These are phyloP conservation scores for Andrena trimmerana DNA, from an alignment of 2,888 invertebrate species.

Conservation along the genomic window DNA sequence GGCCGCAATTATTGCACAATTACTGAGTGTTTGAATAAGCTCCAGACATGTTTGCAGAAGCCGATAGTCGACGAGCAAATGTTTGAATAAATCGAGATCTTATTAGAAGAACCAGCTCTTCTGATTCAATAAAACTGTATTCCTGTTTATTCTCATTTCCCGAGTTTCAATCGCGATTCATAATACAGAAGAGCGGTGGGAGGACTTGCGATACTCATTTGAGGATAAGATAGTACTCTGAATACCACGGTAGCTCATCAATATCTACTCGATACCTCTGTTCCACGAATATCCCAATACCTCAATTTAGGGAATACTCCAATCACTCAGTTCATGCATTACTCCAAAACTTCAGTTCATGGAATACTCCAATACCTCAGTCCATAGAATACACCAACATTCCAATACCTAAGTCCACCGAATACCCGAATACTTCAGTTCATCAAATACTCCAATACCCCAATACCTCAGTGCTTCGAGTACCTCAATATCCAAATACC, in stretches of 20 bases:
- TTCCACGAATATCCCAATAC: background rate
- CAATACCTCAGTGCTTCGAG: too few relatives aligned
- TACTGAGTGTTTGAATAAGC: constrained; percentile 11
- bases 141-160: background rate
- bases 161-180: too few relatives aligned
- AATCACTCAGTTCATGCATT: background rate
- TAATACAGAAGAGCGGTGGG: too few relatives aligned
- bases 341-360: background rate
- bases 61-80: constrained; percentile 12
- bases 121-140: background rate
- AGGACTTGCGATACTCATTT: too few relatives aligned
- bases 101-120: background rate
- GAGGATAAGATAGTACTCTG: too few relatives aligned
- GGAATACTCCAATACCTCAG: too few relatives aligned
- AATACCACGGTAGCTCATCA: too few relatives aligned
- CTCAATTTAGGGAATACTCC: background rate
- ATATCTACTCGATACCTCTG: background rate
- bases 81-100: constrained; percentile 20
- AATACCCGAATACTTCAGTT: too few relatives aligned
- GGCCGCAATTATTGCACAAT: constrained; percentile 15
- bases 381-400: too few relatives aligned
- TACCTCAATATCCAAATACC: too few relatives aligned
- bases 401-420: too few relatives aligned
- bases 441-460: too few relatives aligned
- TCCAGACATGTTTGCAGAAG: background rate